Evolutionary conservation across 2,888 invertebrate species (phyloP).

Genomic region (Thyatira batis): DNA sequence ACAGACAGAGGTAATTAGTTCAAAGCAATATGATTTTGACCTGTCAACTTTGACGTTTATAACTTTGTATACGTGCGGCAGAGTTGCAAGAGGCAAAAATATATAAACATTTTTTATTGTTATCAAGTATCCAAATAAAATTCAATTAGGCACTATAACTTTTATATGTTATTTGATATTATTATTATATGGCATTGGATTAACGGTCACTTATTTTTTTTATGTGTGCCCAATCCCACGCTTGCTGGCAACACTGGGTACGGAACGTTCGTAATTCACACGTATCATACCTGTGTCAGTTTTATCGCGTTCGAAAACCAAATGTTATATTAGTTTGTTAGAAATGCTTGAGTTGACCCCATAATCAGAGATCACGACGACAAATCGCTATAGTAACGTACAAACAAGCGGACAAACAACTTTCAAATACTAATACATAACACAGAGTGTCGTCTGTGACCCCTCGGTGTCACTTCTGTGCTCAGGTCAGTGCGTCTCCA

Average conservation of each 20-base stretch:
- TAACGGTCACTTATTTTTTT: neutral
- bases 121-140: too few relatives aligned
- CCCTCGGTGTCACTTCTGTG: slow-evolving; percentile 22
- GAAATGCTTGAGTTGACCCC: slow-evolving; percentile 44
- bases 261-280: neutral
- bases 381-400: slow-evolving; percentile 33
- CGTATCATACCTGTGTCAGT: slow-evolving; percentile 15
- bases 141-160: too few relatives aligned
- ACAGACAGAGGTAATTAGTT: too few relatives aligned
- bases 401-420: slow-evolving; percentile 48
- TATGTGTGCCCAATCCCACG: neutral
- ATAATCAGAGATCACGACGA: slow-evolving; percentile 42
- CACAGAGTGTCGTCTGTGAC: slow-evolving; percentile 23
- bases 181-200: neutral
- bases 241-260: neutral
- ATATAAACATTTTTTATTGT: too few relatives aligned
- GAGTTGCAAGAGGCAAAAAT: too few relatives aligned
- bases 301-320: slow-evolving; percentile 19
- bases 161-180: too few relatives aligned
- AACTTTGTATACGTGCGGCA: too few relatives aligned
- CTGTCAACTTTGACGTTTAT: too few relatives aligned
- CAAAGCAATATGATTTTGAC: too few relatives aligned
- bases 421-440: slow-evolving; percentile 41
- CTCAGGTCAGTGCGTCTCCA: slow-evolving; percentile 16
- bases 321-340: slow-evolving; percentile 16